Percentiles rank a stretch among this genome's conserved stretches.
Evolutionary conservation across 2,888 invertebrate genomes (phyloP).

Genomic region (Caenorhabditis afra): DNA sequence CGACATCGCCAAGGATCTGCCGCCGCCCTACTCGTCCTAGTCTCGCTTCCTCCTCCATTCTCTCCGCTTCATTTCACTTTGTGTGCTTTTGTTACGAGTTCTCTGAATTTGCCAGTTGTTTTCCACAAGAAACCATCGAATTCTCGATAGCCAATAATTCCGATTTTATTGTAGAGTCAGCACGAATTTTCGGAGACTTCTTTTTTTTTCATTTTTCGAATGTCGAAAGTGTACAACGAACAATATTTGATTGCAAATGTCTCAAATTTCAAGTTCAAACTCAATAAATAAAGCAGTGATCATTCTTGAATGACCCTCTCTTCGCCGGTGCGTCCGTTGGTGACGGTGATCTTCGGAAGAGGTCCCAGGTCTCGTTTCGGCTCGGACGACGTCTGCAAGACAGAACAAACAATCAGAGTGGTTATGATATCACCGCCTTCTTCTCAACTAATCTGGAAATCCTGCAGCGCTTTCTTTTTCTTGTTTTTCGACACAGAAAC

Average conservation of each 20-base stretch:
- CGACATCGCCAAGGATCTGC: constrained; percentile 60
- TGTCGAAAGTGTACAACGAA: constrained; percentile 1
- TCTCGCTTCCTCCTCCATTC: not conserved
- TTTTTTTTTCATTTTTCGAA: not conserved
- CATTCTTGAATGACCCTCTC: constrained; percentile 61
- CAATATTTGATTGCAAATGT: too few relatives aligned
- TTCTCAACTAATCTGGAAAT: not conserved
- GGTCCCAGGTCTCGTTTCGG: constrained; percentile 55
- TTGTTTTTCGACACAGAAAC: constrained; percentile 12
- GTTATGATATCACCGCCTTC: constrained; percentile 24
- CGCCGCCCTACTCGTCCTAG: constrained; percentile 57
- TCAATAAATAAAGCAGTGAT: constrained; percentile 16
- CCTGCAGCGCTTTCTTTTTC: constrained; percentile 17
- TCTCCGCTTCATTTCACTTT: constrained; percentile 49
- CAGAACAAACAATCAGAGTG: not conserved
- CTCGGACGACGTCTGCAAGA: constrained; percentile 7
- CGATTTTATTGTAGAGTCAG: not conserved
- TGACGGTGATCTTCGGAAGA: constrained; percentile 59
- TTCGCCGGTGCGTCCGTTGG: constrained; percentile 59
- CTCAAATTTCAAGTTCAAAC: not conserved
- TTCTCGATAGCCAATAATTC: not conserved
- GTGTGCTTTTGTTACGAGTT: constrained; percentile 47
- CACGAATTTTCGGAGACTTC: not conserved
- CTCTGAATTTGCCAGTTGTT: constrained; percentile 28
- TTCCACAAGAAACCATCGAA: constrained; percentile 25